A percentile compares a stretch with the other conserved stretches of the same genome.
Evolutionary conservation across 2,113 vertebrate species (phyloP).

Genomic region (Salvelinus sp.): DNA sequence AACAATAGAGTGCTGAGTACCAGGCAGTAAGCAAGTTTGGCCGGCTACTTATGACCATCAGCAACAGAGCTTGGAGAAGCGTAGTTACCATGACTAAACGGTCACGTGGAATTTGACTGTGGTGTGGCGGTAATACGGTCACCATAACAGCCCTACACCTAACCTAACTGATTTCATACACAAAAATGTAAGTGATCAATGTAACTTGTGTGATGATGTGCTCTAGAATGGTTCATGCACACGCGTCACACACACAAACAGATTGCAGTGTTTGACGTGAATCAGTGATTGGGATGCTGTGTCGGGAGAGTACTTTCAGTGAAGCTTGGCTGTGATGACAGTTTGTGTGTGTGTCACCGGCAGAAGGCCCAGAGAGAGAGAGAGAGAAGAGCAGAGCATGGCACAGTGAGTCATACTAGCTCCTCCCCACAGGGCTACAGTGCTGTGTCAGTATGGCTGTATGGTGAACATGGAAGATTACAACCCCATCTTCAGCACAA

Average conservation of each 20-base stretch:
- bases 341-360: slow-evolving; percentile 7
- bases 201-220: background rate
- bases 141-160: no score
- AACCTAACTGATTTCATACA: no score
- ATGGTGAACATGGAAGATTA: background rate
- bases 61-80: no score
- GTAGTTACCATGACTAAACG: no score
- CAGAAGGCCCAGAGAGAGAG: background rate
- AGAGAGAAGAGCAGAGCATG: background rate
- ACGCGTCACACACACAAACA: background rate
- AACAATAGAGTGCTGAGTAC: no score
- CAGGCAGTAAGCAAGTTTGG: no score
- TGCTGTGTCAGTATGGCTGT: background rate
- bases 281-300: background rate
- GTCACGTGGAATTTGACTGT: no score
- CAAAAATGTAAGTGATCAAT: no score
- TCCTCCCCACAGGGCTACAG: background rate
- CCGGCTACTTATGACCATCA: no score
- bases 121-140: no score
- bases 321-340: slow-evolving; percentile 5
- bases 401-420: slow-evolving; percentile 24
- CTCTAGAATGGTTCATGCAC: background rate
- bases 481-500: background rate
- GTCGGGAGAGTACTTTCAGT: slow-evolving; percentile 12
- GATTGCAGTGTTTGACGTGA: background rate